A percentile compares a stretch with the other conserved stretches of the same genome.
These are phyloP conservation scores for Alexandromys fortis DNA, from an alignment of 2,113 vertebrate species.

Conservation along the genomic window DNA sequence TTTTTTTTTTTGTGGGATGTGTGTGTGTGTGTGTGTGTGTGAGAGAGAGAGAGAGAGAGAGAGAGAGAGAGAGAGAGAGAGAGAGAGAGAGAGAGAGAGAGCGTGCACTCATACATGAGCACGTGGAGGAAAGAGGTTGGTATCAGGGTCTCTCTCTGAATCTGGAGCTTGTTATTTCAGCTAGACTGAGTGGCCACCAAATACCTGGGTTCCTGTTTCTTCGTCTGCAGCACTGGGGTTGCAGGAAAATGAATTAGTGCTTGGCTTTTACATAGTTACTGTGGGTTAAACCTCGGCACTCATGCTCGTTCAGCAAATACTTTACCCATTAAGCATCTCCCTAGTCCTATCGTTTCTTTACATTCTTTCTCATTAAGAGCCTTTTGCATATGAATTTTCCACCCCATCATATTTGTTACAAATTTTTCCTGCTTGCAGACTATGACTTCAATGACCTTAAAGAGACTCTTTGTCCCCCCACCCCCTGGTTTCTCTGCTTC, in stretches of 20 bases:
- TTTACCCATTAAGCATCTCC: background rate
- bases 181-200: background rate
- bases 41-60: too few species aligned
- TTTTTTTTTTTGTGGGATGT: background rate
- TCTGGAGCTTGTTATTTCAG: background rate
- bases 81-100: too few species aligned
- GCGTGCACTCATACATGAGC: too few species aligned
- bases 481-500: slow-evolving; percentile 7
- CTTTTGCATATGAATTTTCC: background rate
- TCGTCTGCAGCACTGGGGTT: background rate
- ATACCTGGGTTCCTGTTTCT: background rate
- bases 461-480: background rate
- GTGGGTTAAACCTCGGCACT: background rate
- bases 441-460: background rate
- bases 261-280: background rate
- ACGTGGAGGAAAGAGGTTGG: background rate
- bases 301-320: background rate
- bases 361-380: background rate
- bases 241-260: background rate
- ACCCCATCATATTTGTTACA: background rate
- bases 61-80: too few species aligned
- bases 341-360: background rate
- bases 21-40: background rate
- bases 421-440: background rate
- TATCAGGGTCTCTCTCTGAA: background rate